A percentile compares a stretch with the other conserved stretches of the same genome.
These are phyloP conservation scores for Dendropsophus ebraccatus DNA, from an alignment of 2,113 vertebrate species.

Conservation along the genomic window DNA sequence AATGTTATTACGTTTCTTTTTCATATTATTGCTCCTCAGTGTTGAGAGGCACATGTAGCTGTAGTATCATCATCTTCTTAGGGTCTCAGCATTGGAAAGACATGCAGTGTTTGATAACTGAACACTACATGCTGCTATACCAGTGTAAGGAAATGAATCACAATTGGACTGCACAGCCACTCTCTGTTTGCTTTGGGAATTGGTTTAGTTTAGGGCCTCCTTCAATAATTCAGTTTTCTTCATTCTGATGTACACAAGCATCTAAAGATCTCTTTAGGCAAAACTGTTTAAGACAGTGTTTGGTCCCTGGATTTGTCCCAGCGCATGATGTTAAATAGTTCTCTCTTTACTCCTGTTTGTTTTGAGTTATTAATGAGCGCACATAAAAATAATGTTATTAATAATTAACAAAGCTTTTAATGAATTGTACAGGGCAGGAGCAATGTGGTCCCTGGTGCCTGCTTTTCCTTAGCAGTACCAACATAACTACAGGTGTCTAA, in stretches of 20 bases:
- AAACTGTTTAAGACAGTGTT: slow-evolving; percentile 54
- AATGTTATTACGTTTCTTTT: neutral
- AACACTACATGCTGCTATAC: neutral
- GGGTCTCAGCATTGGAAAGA: neutral
- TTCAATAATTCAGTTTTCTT: slow-evolving; percentile 64
- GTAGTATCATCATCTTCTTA: no score
- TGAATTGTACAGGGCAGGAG: neutral
- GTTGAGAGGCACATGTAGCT: no score
- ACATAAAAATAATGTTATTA: slow-evolving; percentile 61
- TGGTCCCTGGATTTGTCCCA: slow-evolving; percentile 59
- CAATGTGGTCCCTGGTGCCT: neutral
- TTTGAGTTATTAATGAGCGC: slow-evolving; percentile 61
- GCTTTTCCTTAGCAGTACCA: neutral
- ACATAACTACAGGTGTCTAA: neutral
- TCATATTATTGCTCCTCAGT: no score
- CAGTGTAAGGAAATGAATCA: neutral
- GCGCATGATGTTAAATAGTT: slow-evolving; percentile 25
- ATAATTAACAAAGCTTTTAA: slow-evolving; percentile 61
- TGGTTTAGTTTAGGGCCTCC: neutral
- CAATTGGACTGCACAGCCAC: neutral
- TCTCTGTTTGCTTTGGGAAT: neutral
- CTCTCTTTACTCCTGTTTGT: slow-evolving; percentile 61
- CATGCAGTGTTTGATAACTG: neutral
- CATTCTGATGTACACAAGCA: slow-evolving; percentile 37
- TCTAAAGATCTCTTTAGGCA: neutral